These are phyloP conservation scores for Acanthosepion lycidas DNA, from an alignment of 2,888 invertebrate genomes.

Conservation along the genomic window DNA sequence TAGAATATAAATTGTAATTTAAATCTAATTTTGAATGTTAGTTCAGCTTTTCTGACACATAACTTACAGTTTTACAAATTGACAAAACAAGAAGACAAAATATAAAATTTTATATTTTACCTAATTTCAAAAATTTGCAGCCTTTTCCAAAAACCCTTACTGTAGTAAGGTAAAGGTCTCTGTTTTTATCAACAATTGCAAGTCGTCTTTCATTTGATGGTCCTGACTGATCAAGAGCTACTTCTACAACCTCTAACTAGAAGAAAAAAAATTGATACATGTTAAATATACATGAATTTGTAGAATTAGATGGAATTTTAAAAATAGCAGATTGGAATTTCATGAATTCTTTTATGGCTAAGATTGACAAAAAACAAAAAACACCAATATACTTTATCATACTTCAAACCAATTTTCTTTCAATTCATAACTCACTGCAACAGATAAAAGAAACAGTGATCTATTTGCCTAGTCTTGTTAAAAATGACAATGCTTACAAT, in stretches of 20 bases:
- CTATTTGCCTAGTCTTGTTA: too few relatives aligned
- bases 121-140: slow-evolving; percentile 83
- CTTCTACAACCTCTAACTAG: slow-evolving; percentile 83
- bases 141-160: slow-evolving; percentile 81
- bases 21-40: neutral
- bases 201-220: slow-evolving; percentile 85
- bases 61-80: neutral
- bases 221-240: slow-evolving; percentile 90
- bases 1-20: neutral
- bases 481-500: too few relatives aligned
- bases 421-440: neutral
- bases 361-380: neutral
- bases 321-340: neutral
- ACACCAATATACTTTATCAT: neutral
- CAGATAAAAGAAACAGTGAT: too few relatives aligned
- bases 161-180: slow-evolving; percentile 85
- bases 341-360: neutral
- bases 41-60: neutral
- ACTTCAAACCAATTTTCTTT: neutral
- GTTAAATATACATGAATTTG: neutral
- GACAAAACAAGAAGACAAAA: neutral
- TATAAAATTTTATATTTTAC: slow-evolving; percentile 78
- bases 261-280: slow-evolving; percentile 50
- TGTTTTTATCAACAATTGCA: slow-evolving; percentile 90
- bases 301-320: neutral